Evolutionary conservation across 2,797 vertebrate species (phyloP).

Genomic region (Acanthurus leucopareius): DNA sequence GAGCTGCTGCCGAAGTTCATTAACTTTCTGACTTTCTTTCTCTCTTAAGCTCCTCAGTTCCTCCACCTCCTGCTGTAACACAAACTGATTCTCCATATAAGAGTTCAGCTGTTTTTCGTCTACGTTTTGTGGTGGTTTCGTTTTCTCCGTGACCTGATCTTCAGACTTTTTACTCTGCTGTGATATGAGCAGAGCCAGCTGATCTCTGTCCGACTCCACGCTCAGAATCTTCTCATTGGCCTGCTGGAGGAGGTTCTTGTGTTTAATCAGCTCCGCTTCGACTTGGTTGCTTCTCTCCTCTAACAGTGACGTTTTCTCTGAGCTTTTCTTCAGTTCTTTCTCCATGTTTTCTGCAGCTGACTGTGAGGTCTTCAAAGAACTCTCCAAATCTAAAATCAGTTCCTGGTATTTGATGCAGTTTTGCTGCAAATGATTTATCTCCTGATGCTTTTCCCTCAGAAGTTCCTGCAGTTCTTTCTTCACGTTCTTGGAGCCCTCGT

Average conservation of each 20-base stretch:
- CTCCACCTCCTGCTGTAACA: constrained; percentile 77
- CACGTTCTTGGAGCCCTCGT: constrained; percentile 86
- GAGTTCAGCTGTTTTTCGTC: constrained; percentile 73
- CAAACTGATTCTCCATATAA: constrained; percentile 76
- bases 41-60: constrained; percentile 81
- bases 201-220: constrained; percentile 79
- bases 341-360: constrained; percentile 75
- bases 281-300: constrained; percentile 69
- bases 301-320: constrained; percentile 69
- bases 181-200: constrained; percentile 75
- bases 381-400: constrained; percentile 89
- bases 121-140: constrained; percentile 54
- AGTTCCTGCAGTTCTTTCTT: constrained; percentile 91
- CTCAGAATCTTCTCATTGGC: constrained; percentile 73
- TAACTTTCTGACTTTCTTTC: constrained; percentile 57
- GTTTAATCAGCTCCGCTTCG: constrained; percentile 73
- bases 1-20: constrained; percentile 77
- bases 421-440: constrained; percentile 90
- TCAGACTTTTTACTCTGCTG: constrained; percentile 71
- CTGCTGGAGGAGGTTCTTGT: constrained; percentile 76
- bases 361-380: constrained; percentile 82
- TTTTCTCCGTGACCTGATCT: constrained; percentile 62
- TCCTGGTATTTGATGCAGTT: constrained; percentile 92
- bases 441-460: constrained; percentile 92
- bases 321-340: constrained; percentile 78